These are phyloP conservation scores for Silurus aristotelis DNA, from an alignment of 2,797 vertebrate genomes.

Conservation along the genomic window DNA sequence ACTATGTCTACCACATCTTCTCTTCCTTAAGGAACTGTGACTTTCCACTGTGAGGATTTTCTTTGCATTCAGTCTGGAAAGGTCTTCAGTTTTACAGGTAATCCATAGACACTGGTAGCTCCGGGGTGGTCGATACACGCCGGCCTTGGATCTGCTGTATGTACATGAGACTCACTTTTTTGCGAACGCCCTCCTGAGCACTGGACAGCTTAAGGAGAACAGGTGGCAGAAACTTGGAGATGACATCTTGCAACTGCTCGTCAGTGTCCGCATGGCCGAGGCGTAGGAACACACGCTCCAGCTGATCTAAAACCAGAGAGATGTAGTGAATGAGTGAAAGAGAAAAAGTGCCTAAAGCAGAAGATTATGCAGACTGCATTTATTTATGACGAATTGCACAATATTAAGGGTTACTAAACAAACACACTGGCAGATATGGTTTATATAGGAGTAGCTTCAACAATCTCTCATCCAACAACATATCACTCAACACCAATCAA, in stretches of 20 bases:
- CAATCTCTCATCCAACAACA: not conserved
- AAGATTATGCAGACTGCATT: not conserved
- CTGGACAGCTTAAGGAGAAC: conserved; percentile 98
- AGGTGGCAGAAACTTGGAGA: conserved; percentile 97
- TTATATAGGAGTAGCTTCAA: not conserved
- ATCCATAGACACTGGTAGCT: not conserved
- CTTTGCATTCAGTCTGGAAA: too few relatives aligned
- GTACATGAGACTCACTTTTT: conserved; percentile 82
- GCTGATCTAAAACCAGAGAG: conserved; percentile 82
- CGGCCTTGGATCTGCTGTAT: not conserved
- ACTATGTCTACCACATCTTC: too few relatives aligned
- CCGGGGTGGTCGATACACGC: not conserved
- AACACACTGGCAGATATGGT: not conserved
- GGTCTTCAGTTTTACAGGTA: not conserved
- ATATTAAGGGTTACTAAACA: not conserved
- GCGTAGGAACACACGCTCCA: conserved; percentile 96
- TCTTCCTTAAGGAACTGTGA: too few relatives aligned
- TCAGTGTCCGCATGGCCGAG: conserved; percentile 98
- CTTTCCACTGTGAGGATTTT: too few relatives aligned
- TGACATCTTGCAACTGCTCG: conserved; percentile 95
- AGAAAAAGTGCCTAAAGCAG: not conserved
- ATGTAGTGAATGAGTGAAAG: not conserved
- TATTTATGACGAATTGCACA: not conserved
- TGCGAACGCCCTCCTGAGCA: conserved; percentile 95
- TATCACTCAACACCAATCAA: not conserved